Evolutionary conservation across 2,797 vertebrate species (phyloP), one percentile per base, ranked within the genome.

Genomic region (Halcyon smyrnensis): DNA sequence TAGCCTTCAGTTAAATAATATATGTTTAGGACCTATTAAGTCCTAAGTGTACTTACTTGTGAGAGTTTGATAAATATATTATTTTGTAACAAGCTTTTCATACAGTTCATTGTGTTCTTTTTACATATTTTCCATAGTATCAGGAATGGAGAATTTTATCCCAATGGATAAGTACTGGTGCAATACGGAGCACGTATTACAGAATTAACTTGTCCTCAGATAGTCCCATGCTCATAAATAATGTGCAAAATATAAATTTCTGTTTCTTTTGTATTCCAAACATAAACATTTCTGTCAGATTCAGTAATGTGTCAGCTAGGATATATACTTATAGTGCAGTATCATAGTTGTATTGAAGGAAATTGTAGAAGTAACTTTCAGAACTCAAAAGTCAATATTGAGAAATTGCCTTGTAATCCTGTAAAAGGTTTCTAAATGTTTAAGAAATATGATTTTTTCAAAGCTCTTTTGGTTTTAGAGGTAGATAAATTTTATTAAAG

Each of bases 1-100:
- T 75, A 96, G 57, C 21, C 90, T 76, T 78, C 11, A 32, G 50
- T 59, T 96, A 88, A 96, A 97, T 96, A 95, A 97, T 93, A 12
- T 4, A 96, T 97, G 54, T 32, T 83, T 85, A 86, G 93, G 73
- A 91, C 43, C 39, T 81, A 43, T 73, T 93, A 2, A 45, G 67
- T 93, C 87, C 59, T 64, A 75, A 73, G 36, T 63, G 73, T 79
- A 51, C 46, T 67, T 84, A n/a, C 24, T 73, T 92, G 17, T 86
- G 79, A 67, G 79, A 81, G 37, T 84, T 51, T 77, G 87, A 84
- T 67, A 92, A 93, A 89, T 89, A 27, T 30, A 78, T 73, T 90
- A 80, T 81, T 57, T 85, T 81, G 27, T 73, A 73, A 76, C 41
- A 91, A 73, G 37, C 14, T 76, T 84, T 92, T 85, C 46, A n/a